A percentile compares a stretch with the other conserved stretches of the same genome.
These are phyloP conservation scores for Deroplatys truncata DNA, from an alignment of 2,888 invertebrate genomes.

Conservation along the genomic window DNA sequence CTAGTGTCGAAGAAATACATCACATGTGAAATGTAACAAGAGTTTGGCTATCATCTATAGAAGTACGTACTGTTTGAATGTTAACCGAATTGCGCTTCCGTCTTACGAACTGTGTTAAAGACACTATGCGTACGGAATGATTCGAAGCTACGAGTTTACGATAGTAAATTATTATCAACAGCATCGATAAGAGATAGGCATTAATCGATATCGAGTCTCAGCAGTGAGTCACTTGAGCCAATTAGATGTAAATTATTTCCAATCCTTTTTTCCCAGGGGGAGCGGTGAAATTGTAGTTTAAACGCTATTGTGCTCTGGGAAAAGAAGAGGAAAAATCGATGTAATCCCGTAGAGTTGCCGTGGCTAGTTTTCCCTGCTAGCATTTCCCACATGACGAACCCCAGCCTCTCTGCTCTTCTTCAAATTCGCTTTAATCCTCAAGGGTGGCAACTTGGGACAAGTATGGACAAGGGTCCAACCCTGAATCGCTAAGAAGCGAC, in stretches of 20 bases:
- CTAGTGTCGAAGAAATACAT: too few relatives aligned
- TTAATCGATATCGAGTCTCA: background rate
- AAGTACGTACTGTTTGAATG: too few relatives aligned
- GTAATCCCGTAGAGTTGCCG: background rate
- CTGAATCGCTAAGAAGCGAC: background rate
- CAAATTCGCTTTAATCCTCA: background rate
- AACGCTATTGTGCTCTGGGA: background rate
- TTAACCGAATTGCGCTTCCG: too few relatives aligned
- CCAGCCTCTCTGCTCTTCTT: background rate
- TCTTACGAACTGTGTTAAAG: too few relatives aligned
- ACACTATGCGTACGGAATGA: too few relatives aligned
- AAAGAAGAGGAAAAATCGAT: background rate
- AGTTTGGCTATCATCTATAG: too few relatives aligned
- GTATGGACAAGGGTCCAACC: background rate
- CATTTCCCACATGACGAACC: background rate
- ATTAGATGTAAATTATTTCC: background rate
- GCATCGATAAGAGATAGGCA: background rate
- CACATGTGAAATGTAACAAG: too few relatives aligned
- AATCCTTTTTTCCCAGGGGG: background rate
- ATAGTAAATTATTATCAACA: background rate
- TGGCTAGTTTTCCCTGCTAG: background rate
- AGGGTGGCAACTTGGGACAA: background rate
- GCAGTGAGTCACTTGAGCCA: background rate
- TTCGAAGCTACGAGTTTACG: too few relatives aligned
- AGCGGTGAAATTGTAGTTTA: background rate